Conservation (phyloP, 2,888 invertebrate species). For the Cataglyphis rosenhaueri region DNA sequence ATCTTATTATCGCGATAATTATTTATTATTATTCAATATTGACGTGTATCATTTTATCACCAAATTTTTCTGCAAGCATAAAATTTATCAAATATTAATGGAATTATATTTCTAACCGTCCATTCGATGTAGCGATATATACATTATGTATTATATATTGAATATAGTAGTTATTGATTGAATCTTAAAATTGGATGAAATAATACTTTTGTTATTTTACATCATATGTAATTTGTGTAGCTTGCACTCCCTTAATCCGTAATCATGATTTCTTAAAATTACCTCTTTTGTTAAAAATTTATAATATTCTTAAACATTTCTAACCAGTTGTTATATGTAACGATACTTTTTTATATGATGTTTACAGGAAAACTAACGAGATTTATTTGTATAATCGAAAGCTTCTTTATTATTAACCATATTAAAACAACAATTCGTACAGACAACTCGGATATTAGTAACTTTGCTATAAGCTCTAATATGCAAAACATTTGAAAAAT, state of each 20-base stretch:
- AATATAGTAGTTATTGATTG: conserved; percentile 10
- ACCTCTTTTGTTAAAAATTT: not conserved
- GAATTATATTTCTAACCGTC: not conserved
- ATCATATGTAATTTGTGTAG: not conserved
- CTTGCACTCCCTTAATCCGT: conserved; percentile 32
- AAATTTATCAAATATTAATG: not conserved
- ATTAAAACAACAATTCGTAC: conserved; percentile 19
- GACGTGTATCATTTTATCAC: not conserved
- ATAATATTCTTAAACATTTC: conserved; percentile 17
- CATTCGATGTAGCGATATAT: conserved; percentile 31
- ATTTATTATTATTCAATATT: not conserved
- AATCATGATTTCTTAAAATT: conserved; percentile 7
- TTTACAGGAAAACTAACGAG: conserved; percentile 37
- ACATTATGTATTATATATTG: too few species aligned
- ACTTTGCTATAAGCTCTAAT: conserved; percentile 2
- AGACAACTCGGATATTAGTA: not conserved
- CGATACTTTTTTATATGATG: conserved; percentile 11
- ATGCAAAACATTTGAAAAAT: not conserved
- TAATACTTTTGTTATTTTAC: not conserved
- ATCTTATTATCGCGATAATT: not conserved
- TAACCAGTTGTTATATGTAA: conserved; percentile 18
- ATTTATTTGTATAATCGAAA: not conserved
- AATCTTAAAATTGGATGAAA: conserved; percentile 10
- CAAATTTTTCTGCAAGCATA: not conserved
- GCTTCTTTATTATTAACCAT: conserved; percentile 30